A percentile compares a stretch with the other conserved stretches of the same genome.
Evolutionary conservation across 1,140 invertebrate genomes (phyloP).

Genomic region (Nephila pilipes): DNA sequence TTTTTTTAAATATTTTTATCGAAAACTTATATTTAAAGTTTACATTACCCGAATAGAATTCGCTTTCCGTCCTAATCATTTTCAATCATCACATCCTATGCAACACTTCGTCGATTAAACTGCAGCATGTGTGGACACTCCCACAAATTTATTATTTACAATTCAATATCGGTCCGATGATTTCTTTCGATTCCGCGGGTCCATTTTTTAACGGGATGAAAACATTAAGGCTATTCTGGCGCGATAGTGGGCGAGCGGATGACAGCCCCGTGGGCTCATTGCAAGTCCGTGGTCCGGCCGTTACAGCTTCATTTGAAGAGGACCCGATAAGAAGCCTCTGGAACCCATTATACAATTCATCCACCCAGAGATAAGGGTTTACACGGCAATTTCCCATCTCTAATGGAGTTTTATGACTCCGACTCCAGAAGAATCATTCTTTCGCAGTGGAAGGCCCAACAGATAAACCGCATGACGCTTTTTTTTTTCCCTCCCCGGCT

Average conservation of each 20-base stretch:
- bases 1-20: too few relatives aligned
- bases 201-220: conserved; percentile 8
- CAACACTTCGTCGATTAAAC: not conserved
- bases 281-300: conserved; percentile 27
- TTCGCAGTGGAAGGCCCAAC: conserved; percentile 40
- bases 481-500: conserved; percentile 34
- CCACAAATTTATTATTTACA: conserved; percentile 17
- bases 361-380: conserved; percentile 76
- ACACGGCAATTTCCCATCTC: conserved; percentile 77
- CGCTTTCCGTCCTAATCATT: too few relatives aligned
- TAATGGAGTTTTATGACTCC: conserved; percentile 76
- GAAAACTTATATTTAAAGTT: too few relatives aligned
- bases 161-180: not conserved
- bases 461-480: conserved; percentile 39
- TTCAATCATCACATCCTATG: not conserved
- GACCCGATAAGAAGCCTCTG: conserved; percentile 38
- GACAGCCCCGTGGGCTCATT: conserved; percentile 39
- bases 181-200: not conserved
- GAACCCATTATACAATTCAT: conserved; percentile 78
- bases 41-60: too few relatives aligned
- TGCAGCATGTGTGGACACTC: not conserved
- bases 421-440: conserved; percentile 63
- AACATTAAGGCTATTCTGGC: conserved; percentile 10
- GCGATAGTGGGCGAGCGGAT: not conserved
- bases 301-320: conserved; percentile 64